A percentile compares a stretch with the other conserved stretches of the same genome.
These are phyloP conservation scores for Leptinotarsa defecta DNA, from an alignment of 1,140 invertebrate genomes.

Conservation along the genomic window DNA sequence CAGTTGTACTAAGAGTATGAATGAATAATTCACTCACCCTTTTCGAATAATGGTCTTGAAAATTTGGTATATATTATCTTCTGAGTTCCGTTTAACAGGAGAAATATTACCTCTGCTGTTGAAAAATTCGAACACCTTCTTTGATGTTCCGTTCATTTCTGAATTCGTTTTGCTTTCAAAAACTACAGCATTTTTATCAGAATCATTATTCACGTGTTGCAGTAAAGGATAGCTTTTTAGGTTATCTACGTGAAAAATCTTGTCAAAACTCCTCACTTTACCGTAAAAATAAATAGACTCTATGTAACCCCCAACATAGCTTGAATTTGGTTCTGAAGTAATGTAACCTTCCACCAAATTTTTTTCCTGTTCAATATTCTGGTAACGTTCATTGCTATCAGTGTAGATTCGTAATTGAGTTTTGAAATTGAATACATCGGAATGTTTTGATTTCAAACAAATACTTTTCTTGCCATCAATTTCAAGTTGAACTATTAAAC, in stretches of 20 bases:
- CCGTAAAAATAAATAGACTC: conserved; percentile 36
- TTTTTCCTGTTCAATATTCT: background rate
- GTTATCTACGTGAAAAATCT: conserved; percentile 34
- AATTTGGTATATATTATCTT: background rate
- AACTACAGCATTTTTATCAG: conserved; percentile 28
- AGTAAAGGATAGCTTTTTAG: conserved; percentile 9
- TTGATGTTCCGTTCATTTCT: background rate
- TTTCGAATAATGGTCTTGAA: background rate
- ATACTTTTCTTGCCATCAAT: background rate
- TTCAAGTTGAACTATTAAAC: conserved; percentile 8
- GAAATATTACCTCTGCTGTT: too few relatives aligned
- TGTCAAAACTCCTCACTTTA: conserved; percentile 27
- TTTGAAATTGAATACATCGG: conserved; percentile 2
- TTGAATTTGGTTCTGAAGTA: conserved; percentile 20
- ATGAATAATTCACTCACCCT: background rate
- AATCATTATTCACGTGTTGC: background rate
- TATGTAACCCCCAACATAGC: conserved; percentile 36
- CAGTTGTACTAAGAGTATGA: too few relatives aligned
- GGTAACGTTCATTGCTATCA: background rate
- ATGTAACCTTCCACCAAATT: conserved; percentile 13
- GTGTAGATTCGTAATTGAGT: conserved; percentile 8
- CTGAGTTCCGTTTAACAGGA: background rate
- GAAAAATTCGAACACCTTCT: background rate
- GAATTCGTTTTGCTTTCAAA: conserved; percentile 17
- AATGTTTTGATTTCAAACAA: conserved; percentile 1